Evolutionary conservation across 1,140 invertebrate species (phyloP).

Genomic region (Bombus waltoni): DNA sequence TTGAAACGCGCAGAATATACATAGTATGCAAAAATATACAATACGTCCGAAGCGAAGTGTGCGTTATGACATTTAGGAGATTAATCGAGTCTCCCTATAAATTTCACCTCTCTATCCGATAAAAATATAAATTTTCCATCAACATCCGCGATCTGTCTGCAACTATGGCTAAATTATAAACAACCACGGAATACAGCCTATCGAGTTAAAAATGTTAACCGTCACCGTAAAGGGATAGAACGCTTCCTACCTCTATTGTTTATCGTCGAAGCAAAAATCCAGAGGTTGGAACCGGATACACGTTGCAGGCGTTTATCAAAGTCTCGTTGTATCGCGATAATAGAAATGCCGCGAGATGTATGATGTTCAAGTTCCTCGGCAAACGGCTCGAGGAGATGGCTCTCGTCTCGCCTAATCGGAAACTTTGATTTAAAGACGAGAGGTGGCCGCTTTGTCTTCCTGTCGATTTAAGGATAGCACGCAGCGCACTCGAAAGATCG

Average conservation of each 20-base stretch:
- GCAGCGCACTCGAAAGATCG: background rate
- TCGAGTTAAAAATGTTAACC: background rate
- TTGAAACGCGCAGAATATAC: too few relatives aligned
- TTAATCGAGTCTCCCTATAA: too few relatives aligned
- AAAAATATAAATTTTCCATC: background rate
- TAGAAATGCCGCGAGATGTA: background rate
- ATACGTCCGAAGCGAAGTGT: too few relatives aligned
- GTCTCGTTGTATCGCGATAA: conserved; percentile 16
- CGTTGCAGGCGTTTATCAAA: conserved; percentile 7
- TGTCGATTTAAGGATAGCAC: conserved; percentile 20
- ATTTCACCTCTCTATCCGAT: background rate
- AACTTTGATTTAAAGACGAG: conserved; percentile 35
- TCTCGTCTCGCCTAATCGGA: conserved; percentile 22
- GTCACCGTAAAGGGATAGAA: too few relatives aligned
- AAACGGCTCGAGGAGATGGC: background rate
- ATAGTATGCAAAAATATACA: too few relatives aligned
- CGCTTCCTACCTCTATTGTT: background rate
- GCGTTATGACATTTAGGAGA: too few relatives aligned
- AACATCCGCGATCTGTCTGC: too few relatives aligned
- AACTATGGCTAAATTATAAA: too few relatives aligned
- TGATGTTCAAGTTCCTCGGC: background rate
- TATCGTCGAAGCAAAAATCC: background rate
- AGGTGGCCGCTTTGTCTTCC: conserved; percentile 39
- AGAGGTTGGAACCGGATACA: background rate
- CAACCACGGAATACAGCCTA: background rate